Conservation (phyloP, 2,113 vertebrate species). For the Alaudala cheleensis region DNA sequence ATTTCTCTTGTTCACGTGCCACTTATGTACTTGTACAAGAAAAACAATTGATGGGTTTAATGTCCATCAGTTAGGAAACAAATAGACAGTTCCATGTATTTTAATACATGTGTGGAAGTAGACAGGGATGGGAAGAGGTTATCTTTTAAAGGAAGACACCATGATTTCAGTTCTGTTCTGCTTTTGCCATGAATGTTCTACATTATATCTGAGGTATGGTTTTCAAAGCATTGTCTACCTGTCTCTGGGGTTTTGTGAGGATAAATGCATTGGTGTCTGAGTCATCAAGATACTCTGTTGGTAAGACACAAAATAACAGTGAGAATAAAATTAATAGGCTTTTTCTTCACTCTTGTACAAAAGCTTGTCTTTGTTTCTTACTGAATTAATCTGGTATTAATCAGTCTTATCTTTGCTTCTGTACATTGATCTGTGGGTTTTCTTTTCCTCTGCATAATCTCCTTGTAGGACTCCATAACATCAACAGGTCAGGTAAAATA, state of each 20-base stretch:
- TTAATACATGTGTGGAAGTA: neutral
- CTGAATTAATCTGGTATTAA: neutral
- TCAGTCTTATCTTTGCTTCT: neutral
- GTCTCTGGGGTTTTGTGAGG: neutral
- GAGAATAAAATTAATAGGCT: neutral
- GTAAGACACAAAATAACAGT: neutral
- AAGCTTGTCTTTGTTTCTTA: neutral
- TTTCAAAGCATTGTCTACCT: neutral
- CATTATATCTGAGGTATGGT: neutral
- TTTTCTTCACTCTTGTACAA: neutral
- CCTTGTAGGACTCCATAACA: neutral
- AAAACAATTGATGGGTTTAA: neutral
- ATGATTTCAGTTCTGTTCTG: neutral
- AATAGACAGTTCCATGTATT: neutral
- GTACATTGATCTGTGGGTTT: neutral
- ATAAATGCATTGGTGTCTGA: neutral
- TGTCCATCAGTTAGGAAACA: neutral
- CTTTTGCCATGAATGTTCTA: neutral
- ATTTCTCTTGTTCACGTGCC: neutral
- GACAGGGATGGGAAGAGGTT: neutral
- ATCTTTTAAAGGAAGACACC: neutral
- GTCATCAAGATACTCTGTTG: neutral
- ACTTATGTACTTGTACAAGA: neutral
- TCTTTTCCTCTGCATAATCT: neutral
- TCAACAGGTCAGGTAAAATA: neutral